Evolutionary conservation across 2,797 vertebrate species (phyloP).

Genomic region (Nannoperca australis): DNA sequence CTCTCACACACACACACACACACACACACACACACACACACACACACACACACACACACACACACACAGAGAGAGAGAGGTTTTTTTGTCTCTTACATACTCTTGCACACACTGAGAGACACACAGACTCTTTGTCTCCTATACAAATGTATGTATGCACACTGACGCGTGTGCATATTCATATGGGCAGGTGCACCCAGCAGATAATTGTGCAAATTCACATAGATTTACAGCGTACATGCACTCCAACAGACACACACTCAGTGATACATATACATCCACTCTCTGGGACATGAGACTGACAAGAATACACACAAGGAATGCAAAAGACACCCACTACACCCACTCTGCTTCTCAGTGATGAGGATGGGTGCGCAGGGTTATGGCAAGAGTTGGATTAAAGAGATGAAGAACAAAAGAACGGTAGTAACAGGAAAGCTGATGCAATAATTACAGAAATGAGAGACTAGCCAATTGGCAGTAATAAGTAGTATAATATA

Average conservation of each 20-base stretch:
- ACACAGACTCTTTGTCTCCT: slow-evolving; percentile 55
- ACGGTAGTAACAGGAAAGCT: slow-evolving; percentile 24
- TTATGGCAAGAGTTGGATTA: slow-evolving; percentile 44
- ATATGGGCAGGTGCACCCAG: slow-evolving; percentile 4
- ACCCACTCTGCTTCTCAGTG: slow-evolving; percentile 1
- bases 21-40: slow-evolving; percentile 11
- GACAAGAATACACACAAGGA: slow-evolving; percentile 14
- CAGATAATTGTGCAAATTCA: background rate
- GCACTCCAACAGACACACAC: background rate
- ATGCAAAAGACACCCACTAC: slow-evolving; percentile 24
- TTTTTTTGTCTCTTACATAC: slow-evolving; percentile 33
- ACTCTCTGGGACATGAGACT: background rate
- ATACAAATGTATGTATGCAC: slow-evolving; percentile 49
- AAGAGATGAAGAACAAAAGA: slow-evolving; percentile 30
- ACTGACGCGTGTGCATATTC: slow-evolving; percentile 19
- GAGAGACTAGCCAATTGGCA: slow-evolving; percentile 56
- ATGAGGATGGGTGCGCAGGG: background rate
- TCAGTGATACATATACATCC: background rate
- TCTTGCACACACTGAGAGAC: slow-evolving; percentile 32
- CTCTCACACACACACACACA: slow-evolving; percentile 22
- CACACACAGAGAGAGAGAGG: too few relatives aligned
- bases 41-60: slow-evolving; percentile 9
- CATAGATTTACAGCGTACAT: background rate
- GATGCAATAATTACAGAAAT: slow-evolving; percentile 48
- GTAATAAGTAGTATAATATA: slow-evolving; percentile 61